Conservation (phyloP, 37 sponge, comb jelly and placozoan species). For the Oopsacas minuta region DNA sequence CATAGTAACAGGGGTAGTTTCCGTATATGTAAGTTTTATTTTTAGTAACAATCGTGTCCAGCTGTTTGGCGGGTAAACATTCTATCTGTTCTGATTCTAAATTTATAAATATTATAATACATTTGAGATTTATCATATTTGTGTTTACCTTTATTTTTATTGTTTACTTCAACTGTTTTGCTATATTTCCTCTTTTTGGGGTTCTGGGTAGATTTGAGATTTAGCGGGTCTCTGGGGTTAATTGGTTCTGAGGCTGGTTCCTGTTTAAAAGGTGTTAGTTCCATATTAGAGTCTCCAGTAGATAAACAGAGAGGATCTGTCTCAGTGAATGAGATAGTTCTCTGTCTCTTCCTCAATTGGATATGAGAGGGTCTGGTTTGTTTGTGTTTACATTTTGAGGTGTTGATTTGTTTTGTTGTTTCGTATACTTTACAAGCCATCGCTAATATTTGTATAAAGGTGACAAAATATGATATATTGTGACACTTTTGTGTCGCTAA, state of each 20-base stretch:
- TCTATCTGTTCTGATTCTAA: neutral
- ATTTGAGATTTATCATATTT: neutral
- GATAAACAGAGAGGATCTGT: slow-evolving; percentile 1
- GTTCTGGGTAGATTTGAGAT: neutral
- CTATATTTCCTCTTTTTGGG: neutral
- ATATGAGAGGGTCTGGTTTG: neutral
- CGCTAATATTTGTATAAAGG: neutral
- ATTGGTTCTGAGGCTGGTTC: slow-evolving; percentile 6
- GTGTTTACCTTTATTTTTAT: neutral
- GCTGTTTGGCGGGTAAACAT: neutral
- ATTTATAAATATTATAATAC: neutral
- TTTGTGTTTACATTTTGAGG: neutral
- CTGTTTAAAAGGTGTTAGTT: neutral
- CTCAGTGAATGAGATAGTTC: neutral
- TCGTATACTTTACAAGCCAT: neutral
- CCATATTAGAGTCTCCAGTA: neutral
- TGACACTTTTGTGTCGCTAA: too few relatives aligned
- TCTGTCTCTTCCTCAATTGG: neutral
- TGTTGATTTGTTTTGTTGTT: neutral
- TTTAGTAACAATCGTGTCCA: neutral
- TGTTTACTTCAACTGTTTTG: neutral
- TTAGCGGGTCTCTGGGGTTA: neutral
- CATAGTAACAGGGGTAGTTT: slow-evolving; percentile 59
- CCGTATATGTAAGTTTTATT: neutral
- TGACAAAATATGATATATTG: too few relatives aligned